Evolutionary conservation across 2,888 invertebrate species (phyloP), one percentile per base, ranked within the genome.

Genomic region (Apomyelois bistriatella): DNA sequence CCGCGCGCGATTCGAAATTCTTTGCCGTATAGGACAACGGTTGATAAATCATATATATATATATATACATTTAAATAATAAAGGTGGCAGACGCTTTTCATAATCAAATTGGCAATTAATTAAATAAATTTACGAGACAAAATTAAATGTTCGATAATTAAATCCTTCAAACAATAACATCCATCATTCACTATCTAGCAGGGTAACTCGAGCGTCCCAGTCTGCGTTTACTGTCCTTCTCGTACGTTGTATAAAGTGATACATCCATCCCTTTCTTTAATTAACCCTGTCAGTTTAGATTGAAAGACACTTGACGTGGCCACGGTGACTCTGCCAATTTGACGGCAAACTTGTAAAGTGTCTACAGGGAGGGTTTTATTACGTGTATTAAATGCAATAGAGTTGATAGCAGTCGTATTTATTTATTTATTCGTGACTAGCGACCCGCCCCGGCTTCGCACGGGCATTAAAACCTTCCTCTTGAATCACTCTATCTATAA

Each of bases 281-380:
- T 77, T 75, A 74, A 75, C 74, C 68, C 69, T 72, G 81, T 76
- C 79, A 73, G 74, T 73, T 76, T 72, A 66, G 72, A 72, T 73
- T 71, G 76, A 70, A 74, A 76, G 83, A 77, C 80, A 79, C 82
- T 83, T 79, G 82, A 82, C 72, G 74, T 66, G 66, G 69, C 74
- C 71, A 58, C 73, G 68, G 71, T 72, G 79, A 78, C 82, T 76
- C 75, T 66, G 76, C 75, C 85, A 82, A 83, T 83, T 82, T 79
- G 79, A 76, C 70, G 77, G 74, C 59, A 69, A 79, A 75, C 72
- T 82, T 70, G 74, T 73, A 72, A 75, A 77, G 71, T 59, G 68
- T 58, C 64, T 65, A 58, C 49, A 12, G 63, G 54, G 52, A 55
- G 42, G 6, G 48, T 16, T 3, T 3, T 36, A 57, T 64, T 64